Evolutionary conservation across 2,797 vertebrate genomes (phyloP).

Genomic region (Cottoperca gobio): DNA sequence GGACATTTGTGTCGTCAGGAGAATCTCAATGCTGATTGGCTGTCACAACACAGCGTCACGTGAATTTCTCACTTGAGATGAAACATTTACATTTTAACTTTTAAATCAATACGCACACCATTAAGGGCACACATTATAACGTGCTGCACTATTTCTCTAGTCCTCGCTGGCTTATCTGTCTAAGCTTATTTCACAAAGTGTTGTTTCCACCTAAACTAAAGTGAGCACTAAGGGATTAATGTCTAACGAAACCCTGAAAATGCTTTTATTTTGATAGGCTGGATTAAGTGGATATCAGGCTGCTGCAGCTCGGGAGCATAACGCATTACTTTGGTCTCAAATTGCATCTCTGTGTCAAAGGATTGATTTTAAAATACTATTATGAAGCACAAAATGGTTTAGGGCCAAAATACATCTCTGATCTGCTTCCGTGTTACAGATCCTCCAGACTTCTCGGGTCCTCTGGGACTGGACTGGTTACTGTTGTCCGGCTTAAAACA

Average conservation of each 20-base stretch:
- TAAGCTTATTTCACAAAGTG: not conserved
- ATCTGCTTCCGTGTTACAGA: not conserved
- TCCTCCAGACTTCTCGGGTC: constrained; percentile 1
- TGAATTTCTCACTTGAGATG: too few relatives aligned
- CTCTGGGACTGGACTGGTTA: not conserved
- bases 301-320: constrained; percentile 18
- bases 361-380: constrained; percentile 29
- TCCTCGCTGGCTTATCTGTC: too few relatives aligned
- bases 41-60: too few relatives aligned
- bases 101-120: too few relatives aligned
- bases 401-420: constrained; percentile 1
- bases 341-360: not conserved
- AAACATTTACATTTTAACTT: too few relatives aligned
- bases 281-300: not conserved
- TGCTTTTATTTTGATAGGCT: constrained; percentile 20
- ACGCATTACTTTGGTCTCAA: constrained; percentile 18
- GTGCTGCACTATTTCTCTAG: not conserved
- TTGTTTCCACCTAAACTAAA: not conserved
- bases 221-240: not conserved
- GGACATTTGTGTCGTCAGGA: too few relatives aligned
- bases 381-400: constrained; percentile 25
- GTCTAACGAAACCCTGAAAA: not conserved
- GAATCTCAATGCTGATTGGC: too few relatives aligned
- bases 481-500: constrained; percentile 6
- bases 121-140: too few relatives aligned